A percentile compares a stretch with the other conserved stretches of the same genome.
These are phyloP conservation scores for Sarcophaga bullata DNA, from an alignment of 1,140 invertebrate genomes.

Conservation along the genomic window DNA sequence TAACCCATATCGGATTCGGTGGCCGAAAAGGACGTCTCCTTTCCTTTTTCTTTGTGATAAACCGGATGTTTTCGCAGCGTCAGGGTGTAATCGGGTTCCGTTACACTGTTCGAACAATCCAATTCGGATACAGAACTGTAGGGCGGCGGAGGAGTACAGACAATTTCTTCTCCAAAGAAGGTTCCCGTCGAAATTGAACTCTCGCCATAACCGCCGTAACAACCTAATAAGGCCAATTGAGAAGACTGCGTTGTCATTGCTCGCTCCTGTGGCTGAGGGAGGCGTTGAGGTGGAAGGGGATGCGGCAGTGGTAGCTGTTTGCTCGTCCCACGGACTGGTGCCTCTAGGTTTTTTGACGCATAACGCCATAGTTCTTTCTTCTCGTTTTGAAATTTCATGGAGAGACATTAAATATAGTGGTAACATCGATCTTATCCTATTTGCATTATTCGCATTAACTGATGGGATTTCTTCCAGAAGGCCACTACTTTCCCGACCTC, in stretches of 20 bases:
- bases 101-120: conserved; percentile 50
- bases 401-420: conserved; percentile 65
- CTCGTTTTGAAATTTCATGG: conserved; percentile 65
- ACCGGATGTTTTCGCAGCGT: conserved; percentile 43
- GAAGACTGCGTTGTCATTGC: not conserved
- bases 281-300: conserved; percentile 59
- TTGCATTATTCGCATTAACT: conserved; percentile 63
- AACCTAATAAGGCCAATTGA: conserved; percentile 1
- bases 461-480: conserved; percentile 48
- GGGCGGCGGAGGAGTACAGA: conserved; percentile 54
- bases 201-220: conserved; percentile 25
- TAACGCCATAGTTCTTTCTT: conserved; percentile 65
- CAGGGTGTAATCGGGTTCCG: not conserved
- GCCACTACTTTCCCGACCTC: not conserved
- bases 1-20: conserved; percentile 49
- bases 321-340: conserved; percentile 60
- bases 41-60: conserved; percentile 41
- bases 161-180: not conserved
- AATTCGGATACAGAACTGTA: conserved; percentile 51
- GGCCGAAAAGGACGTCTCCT: conserved; percentile 45
- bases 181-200: conserved; percentile 26
- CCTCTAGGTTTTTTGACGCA: conserved; percentile 62
- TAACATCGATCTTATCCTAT: conserved; percentile 65
- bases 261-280: conserved; percentile 48
- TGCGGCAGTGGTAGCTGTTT: conserved; percentile 59